Conservation (phyloP, 2,113 vertebrate genomes). For the Phylloscopus trochilus region DNA sequence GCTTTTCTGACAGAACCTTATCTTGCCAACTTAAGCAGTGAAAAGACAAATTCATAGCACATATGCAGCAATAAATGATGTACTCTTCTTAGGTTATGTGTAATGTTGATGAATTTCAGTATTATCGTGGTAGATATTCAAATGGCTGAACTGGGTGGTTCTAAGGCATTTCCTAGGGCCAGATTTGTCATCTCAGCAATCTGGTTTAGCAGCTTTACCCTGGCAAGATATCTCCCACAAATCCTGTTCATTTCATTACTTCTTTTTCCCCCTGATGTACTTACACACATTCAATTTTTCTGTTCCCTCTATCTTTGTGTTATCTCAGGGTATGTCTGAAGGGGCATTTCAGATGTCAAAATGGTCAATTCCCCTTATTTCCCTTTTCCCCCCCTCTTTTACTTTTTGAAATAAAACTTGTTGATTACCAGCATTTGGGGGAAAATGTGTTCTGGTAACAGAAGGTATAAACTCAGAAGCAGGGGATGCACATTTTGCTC, state of each 20-base stretch:
- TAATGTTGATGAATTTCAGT: background rate
- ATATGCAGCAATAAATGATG: background rate
- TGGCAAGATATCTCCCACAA: background rate
- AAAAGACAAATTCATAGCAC: background rate
- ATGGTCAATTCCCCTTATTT: background rate
- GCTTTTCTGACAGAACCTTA: background rate
- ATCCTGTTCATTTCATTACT: background rate
- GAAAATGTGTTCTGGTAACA: too few relatives aligned
- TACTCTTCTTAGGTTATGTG: background rate
- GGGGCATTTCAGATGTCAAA: background rate
- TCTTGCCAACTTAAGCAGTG: background rate
- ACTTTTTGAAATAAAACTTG: background rate
- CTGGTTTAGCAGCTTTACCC: background rate
- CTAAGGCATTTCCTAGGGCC: background rate
- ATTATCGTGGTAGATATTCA: background rate
- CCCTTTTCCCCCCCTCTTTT: fast-evolving
- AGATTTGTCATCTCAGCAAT: background rate
- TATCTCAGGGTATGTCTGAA: background rate
- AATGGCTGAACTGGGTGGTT: fast-evolving
- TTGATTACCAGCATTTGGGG: background rate
- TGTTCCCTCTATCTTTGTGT: background rate
- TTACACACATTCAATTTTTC: background rate
- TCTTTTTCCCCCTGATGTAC: background rate
- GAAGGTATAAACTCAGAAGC: background rate
- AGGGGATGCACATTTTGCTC: background rate